Percentiles rank a stretch among this genome's conserved stretches.
Conservation (phyloP, 1,140 invertebrate species). For the Penaeus japonicus region DNA sequence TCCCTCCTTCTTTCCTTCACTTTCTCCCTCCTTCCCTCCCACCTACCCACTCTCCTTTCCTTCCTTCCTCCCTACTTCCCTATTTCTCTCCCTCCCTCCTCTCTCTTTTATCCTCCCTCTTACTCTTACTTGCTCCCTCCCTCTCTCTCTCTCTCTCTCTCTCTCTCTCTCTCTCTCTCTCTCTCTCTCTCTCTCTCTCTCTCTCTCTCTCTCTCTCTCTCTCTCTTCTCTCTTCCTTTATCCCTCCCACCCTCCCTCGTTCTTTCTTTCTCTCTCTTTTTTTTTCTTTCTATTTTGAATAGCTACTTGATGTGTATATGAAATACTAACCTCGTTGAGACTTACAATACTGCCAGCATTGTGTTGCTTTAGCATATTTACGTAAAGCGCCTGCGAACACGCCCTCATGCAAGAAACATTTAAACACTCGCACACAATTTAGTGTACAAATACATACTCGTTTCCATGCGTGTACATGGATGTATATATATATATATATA, state of each 20-base stretch:
- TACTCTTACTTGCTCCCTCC: neutral
- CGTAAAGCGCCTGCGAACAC: too few species aligned
- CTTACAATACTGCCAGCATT: too few species aligned
- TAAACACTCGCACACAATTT: neutral
- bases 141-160: neutral
- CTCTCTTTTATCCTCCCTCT: neutral
- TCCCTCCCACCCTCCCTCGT: neutral
- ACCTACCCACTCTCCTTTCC: neutral
- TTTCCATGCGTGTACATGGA: neutral
- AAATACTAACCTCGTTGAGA: too few species aligned
- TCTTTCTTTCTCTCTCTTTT: neutral
- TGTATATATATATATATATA: constrained; percentile 31
- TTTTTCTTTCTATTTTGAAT: neutral
- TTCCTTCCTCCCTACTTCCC: neutral
- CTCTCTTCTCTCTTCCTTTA: neutral
- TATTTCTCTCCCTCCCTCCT: constrained; percentile 10
- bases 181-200: neutral
- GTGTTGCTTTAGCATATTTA: too few species aligned
- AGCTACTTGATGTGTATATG: neutral
- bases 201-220: neutral
- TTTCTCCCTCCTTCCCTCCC: neutral
- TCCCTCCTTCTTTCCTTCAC: neutral
- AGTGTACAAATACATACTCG: neutral
- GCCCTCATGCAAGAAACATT: neutral
- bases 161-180: too few species aligned